Conservation (phyloP, 2,113 vertebrate species). For the Pantherophis guttatus region DNA sequence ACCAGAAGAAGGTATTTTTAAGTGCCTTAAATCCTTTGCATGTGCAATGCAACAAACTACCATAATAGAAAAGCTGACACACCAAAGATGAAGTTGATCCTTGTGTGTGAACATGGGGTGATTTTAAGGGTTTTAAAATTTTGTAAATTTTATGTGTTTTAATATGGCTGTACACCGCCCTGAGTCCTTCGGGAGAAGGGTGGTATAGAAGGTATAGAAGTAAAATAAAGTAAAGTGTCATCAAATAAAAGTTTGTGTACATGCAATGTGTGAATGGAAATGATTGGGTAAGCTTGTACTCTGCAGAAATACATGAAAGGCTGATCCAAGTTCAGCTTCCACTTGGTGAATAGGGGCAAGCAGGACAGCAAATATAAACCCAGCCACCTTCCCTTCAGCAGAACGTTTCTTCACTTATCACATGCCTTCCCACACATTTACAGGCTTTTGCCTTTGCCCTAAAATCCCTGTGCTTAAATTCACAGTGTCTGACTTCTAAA, state of each 20-base stretch:
- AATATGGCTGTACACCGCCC: no score
- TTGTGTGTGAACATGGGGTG: background rate
- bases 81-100: background rate
- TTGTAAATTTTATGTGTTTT: no score
- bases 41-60: background rate
- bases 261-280: no score
- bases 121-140: no score
- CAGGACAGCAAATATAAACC: background rate
- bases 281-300: background rate
- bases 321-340: background rate
- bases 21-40: background rate
- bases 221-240: no score
- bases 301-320: background rate
- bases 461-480: background rate
- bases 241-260: background rate
- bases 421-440: background rate
- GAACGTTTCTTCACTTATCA: background rate
- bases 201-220: no score
- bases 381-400: background rate
- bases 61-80: background rate
- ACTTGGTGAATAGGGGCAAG: background rate
- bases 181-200: no score
- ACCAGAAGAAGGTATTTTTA: background rate
- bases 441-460: background rate
- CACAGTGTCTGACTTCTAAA: background rate